Conservation (phyloP, 1,140 invertebrate species). For the Neelides sp. region DNA sequence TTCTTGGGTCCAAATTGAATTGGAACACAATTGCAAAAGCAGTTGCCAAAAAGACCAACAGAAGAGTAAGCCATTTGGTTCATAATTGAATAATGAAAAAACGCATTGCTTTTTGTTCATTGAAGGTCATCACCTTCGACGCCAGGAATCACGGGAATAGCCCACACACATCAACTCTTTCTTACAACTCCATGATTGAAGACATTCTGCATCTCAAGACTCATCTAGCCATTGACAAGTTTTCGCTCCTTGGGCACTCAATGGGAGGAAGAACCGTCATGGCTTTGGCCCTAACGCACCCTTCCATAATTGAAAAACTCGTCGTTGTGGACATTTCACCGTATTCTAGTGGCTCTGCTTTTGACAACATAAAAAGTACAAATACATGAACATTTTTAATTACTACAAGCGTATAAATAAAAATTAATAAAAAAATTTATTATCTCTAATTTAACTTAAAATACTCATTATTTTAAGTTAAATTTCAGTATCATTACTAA, state of each 20-base stretch:
- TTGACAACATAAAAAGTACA: constrained; percentile 42
- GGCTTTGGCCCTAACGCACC: constrained; percentile 57
- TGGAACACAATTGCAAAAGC: constrained; percentile 67
- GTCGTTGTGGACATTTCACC: constrained; percentile 77
- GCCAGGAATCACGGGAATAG: constrained; percentile 84
- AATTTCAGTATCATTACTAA: constrained; percentile 1
- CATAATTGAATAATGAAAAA: constrained; percentile 19
- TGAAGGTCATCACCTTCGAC: constrained; percentile 63
- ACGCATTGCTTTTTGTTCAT: constrained; percentile 8
- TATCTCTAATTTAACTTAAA: too few species aligned
- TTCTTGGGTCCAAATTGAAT: constrained; percentile 73
- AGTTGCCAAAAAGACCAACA: constrained; percentile 48
- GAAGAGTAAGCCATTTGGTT: constrained; percentile 41
- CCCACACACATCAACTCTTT: constrained; percentile 56
- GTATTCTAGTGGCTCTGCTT: constrained; percentile 47
- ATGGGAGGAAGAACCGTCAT: constrained; percentile 81
- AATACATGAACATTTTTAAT: constrained; percentile 38
- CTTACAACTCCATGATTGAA: constrained; percentile 54
- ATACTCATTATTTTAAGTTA: too few species aligned
- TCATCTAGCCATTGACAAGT: constrained; percentile 47
- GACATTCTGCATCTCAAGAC: constrained; percentile 56
- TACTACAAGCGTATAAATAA: constrained; percentile 51
- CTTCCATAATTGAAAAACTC: constrained; percentile 60
- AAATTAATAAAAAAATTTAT: too few species aligned
- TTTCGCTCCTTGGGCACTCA: constrained; percentile 68